phyloP scores from a whole-genome alignment of 2,888 invertebrate genomes.

The Arctia plantaginis region DNA sequence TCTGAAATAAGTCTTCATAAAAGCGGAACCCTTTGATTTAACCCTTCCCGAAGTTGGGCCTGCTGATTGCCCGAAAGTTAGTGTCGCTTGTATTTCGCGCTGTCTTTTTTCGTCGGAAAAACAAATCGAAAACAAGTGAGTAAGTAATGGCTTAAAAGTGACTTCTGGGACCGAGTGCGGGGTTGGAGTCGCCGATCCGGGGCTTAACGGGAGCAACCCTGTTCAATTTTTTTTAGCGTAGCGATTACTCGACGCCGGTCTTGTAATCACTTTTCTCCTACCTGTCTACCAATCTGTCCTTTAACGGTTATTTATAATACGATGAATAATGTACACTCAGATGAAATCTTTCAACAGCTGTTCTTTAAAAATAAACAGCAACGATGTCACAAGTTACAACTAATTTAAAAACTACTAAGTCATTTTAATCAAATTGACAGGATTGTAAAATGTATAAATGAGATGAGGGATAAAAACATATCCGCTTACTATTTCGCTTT shows the following conservation, averaged over 20 bases:
- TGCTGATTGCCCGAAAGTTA: conserved; percentile 85
- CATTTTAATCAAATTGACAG: neutral
- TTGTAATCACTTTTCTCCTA: conserved; percentile 59
- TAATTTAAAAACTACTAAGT: neutral
- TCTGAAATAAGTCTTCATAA: conserved; percentile 87
- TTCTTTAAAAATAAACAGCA: neutral
- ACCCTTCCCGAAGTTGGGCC: conserved; percentile 81
- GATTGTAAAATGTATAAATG: neutral
- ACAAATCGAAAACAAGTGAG: conserved; percentile 83
- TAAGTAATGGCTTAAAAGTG: conserved; percentile 83
- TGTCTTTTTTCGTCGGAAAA: conserved; percentile 79
- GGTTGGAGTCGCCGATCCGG: conserved; percentile 56
- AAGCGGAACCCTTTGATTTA: conserved; percentile 86
- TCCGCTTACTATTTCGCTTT: conserved; percentile 34
- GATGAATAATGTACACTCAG: conserved; percentile 6
- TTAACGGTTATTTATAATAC: conserved; percentile 21
- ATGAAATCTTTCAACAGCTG: neutral
- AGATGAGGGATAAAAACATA: neutral
- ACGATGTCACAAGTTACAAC: neutral
- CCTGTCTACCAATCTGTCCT: conserved; percentile 33
- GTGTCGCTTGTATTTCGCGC: conserved; percentile 74
- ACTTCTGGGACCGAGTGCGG: conserved; percentile 70
- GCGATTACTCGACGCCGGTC: conserved; percentile 57
- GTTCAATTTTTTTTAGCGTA: conserved; percentile 57
- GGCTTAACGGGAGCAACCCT: conserved; percentile 50